These are phyloP conservation scores for Molossus alvarezi DNA, from an alignment of 2,797 vertebrate genomes.

Conservation along the genomic window DNA sequence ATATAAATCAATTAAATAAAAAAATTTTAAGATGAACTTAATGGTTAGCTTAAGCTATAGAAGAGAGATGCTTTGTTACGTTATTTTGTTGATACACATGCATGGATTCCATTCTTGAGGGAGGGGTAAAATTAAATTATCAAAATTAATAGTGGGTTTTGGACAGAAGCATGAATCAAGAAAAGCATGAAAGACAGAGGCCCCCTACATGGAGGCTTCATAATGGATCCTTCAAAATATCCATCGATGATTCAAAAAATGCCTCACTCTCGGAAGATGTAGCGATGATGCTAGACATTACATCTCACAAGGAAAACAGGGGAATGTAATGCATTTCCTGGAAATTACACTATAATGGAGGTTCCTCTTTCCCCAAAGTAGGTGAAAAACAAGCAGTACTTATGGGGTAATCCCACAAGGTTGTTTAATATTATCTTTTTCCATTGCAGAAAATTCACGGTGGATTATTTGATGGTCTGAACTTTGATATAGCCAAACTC, in stretches of 20 bases:
- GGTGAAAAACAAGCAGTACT: constrained; percentile 8
- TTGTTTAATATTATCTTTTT: background rate
- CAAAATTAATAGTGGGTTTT: background rate
- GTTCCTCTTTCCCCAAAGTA: background rate
- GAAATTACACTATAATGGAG: constrained; percentile 30
- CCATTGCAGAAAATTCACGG: constrained; percentile 43
- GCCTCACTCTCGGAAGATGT: background rate
- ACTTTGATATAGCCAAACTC: background rate
- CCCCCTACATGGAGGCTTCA: background rate
- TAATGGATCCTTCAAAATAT: background rate
- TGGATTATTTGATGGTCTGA: background rate
- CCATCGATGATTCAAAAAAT: background rate
- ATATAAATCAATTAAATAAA: background rate
- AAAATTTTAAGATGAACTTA: constrained; percentile 51
- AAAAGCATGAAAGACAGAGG: background rate
- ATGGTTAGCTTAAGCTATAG: constrained; percentile 31
- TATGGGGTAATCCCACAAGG: background rate
- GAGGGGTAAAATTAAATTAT: background rate
- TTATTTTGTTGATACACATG: background rate
- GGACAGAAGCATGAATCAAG: background rate
- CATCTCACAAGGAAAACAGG: background rate
- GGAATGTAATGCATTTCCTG: background rate
- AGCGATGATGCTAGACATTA: background rate
- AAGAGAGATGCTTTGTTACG: background rate
- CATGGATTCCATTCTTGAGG: background rate